phyloP scores from a whole-genome alignment of 2,113 vertebrate genomes.

The Orcinus orca region DNA sequence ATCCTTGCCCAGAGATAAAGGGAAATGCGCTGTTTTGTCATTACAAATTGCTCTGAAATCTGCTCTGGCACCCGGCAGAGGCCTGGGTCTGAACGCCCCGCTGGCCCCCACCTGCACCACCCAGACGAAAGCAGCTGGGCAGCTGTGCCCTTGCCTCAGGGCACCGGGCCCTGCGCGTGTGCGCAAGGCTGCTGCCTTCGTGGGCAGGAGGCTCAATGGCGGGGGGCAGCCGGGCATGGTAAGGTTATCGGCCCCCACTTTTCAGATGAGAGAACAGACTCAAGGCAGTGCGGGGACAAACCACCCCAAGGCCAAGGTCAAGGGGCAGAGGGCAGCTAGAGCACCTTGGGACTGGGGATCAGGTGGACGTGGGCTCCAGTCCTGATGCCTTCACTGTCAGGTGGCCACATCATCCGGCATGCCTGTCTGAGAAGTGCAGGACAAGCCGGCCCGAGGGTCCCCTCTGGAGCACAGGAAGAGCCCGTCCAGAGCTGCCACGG shows the following conservation, averaged over 20 bases:
- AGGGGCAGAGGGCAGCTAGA: background rate
- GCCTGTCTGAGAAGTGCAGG: no score
- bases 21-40: background rate
- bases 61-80: background rate
- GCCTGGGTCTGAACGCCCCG: background rate
- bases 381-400: background rate
- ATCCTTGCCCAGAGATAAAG: slow-evolving; percentile 60
- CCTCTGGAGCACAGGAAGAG: background rate
- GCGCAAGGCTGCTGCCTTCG: accelerated
- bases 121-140: background rate
- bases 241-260: accelerated
- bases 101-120: background rate
- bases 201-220: background rate
- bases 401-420: no score
- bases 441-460: background rate
- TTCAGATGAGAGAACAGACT: background rate
- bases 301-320: background rate
- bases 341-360: background rate
- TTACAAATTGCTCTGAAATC: slow-evolving; percentile 50
- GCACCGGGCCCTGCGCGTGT: background rate
- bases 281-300: background rate
- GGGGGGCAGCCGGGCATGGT: accelerated
- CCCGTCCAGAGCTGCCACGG: background rate
- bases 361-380: background rate
- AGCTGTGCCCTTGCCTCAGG: background rate